A percentile compares a stretch with the other conserved stretches of the same genome.
phyloP scores from a whole-genome alignment of 2,888 invertebrate genomes.

The Phyllotreta cruciferae region DNA sequence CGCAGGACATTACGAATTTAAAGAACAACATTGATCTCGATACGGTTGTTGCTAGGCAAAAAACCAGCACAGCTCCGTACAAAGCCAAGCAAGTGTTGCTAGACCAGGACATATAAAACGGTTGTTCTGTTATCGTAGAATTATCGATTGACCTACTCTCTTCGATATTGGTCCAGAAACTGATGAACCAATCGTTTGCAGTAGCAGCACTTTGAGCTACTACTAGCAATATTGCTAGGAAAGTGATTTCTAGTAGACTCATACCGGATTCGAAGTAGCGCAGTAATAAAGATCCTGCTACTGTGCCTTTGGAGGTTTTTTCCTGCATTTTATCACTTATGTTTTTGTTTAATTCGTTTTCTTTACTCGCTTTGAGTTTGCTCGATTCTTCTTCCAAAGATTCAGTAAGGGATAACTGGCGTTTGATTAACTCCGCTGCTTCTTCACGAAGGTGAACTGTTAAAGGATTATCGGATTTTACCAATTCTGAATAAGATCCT shows the following conservation, averaged over 20 bases:
- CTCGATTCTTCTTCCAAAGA: constrained; percentile 49
- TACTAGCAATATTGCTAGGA: constrained; percentile 58
- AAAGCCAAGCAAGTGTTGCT: constrained; percentile 65
- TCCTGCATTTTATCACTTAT: constrained; percentile 64
- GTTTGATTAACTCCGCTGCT: constrained; percentile 37
- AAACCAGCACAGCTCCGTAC: constrained; percentile 64
- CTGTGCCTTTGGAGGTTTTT: constrained; percentile 63
- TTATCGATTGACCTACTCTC: constrained; percentile 1
- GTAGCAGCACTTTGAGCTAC: constrained; percentile 69
- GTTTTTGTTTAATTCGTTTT: constrained; percentile 57
- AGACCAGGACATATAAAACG: constrained; percentile 30
- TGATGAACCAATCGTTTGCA: constrained; percentile 75
- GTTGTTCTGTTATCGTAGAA: constrained; percentile 9
- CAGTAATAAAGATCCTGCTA: constrained; percentile 66
- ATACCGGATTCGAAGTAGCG: constrained; percentile 65
- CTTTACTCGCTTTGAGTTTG: constrained; percentile 52
- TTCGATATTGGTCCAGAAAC: constrained; percentile 60
- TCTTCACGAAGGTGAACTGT: constrained; percentile 14
- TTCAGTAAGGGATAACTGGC: constrained; percentile 20
- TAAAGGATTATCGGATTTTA: constrained; percentile 9
- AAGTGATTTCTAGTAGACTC: constrained; percentile 57
- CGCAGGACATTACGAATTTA: constrained; percentile 73
- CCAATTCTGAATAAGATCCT: constrained; percentile 10
- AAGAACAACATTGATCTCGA: constrained; percentile 73
- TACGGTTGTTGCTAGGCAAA: constrained; percentile 65